Conservation (phyloP, 2,888 invertebrate species). For the Melanotus villosus region DNA sequence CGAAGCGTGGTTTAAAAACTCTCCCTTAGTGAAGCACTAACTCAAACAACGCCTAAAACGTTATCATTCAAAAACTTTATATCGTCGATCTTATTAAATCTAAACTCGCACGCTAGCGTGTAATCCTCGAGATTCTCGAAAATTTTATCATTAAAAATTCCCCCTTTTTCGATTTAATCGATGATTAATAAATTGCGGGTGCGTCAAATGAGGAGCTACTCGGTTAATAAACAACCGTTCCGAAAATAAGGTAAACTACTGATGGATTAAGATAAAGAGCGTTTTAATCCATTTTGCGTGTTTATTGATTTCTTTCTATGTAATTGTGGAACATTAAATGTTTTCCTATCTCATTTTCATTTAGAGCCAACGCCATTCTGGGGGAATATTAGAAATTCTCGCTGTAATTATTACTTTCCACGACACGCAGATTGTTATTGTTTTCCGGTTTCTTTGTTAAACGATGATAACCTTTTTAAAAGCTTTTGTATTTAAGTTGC, state of each 20-base stretch:
- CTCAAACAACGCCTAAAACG: constrained; percentile 19
- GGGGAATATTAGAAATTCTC: not conserved
- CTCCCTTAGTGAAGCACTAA: constrained; percentile 16
- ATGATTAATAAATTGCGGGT: not conserved
- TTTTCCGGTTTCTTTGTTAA: too few relatives aligned
- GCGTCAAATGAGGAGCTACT: constrained; percentile 6
- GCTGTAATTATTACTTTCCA: not conserved
- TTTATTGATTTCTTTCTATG: not conserved
- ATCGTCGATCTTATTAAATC: constrained; percentile 10
- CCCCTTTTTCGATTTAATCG: constrained; percentile 8
- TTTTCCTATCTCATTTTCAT: constrained; percentile 4
- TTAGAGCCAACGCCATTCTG: constrained; percentile 1
- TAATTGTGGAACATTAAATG: not conserved
- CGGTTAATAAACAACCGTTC: constrained; percentile 6
- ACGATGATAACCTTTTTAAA: too few relatives aligned
- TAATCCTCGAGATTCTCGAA: not conserved
- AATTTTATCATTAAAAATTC: constrained; percentile 9
- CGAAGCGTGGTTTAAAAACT: constrained; percentile 23
- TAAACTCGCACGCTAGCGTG: not conserved
- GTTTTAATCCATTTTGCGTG: constrained; percentile 2
- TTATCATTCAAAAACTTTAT: constrained; percentile 30
- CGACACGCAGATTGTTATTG: not conserved
- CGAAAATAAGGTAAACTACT: constrained; percentile 7
- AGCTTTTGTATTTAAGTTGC: too few relatives aligned
- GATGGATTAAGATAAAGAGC: constrained; percentile 7